Evolutionary conservation across 1,140 invertebrate genomes (phyloP).

Genomic region (Phortica variegata): DNA sequence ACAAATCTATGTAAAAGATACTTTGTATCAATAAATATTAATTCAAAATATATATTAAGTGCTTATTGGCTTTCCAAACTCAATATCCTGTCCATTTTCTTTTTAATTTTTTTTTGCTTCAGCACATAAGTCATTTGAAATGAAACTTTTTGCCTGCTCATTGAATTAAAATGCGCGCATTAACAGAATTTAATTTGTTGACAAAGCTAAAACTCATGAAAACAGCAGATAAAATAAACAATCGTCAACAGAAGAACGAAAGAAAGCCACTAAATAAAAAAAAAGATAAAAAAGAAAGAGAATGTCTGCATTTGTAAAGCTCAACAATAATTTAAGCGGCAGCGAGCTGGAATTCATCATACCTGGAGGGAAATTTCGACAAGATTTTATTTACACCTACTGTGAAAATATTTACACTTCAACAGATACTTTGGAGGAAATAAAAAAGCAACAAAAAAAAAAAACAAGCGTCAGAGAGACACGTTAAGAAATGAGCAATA

Average conservation of each 20-base stretch:
- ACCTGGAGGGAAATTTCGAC: conserved; percentile 11
- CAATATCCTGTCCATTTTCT: too few species aligned
- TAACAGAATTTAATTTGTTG: conserved; percentile 31
- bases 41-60: too few species aligned
- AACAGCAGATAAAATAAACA: conserved; percentile 30
- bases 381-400: conserved; percentile 53
- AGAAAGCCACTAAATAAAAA: conserved; percentile 13
- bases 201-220: conserved; percentile 20
- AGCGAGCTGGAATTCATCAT: conserved; percentile 17
- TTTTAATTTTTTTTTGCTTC: too few species aligned
- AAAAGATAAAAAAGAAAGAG: conserved; percentile 26
- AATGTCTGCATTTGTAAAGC: conserved; percentile 25
- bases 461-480: conserved; percentile 1
- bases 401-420: conserved; percentile 52
- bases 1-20: too few species aligned
- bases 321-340: not conserved
- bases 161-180: too few species aligned
- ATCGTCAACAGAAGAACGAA: conserved; percentile 6
- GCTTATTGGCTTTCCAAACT: too few species aligned
- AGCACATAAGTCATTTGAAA: too few species aligned
- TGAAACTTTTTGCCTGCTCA: too few species aligned
- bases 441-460: conserved; percentile 32
- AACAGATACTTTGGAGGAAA: conserved; percentile 23
- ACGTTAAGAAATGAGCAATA: conserved; percentile 45
- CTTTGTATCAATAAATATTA: too few species aligned